Base-by-base conservation (phyloP, 2,113 vertebrate genomes). In the Albula goreensis region DNA sequence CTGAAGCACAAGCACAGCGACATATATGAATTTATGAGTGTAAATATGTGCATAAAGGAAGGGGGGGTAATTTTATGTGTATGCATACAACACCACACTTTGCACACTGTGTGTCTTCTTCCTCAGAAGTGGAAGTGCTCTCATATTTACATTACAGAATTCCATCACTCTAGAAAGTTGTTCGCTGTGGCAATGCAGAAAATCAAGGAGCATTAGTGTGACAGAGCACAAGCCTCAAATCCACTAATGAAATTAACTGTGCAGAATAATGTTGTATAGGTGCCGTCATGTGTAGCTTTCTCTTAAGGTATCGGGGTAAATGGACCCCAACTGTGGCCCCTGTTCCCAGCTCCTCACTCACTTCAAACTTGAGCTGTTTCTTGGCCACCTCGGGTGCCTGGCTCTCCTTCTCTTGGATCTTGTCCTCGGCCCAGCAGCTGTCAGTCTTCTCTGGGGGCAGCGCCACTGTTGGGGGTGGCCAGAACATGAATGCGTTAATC, bases 341-440 rank as follows among this genome's bases (percentile, higher is more conserved):
- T 74, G 70, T 19, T 85, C 92, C 50, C 17, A 78, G 80, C 83
- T 88, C 85, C 90, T 92, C 86, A 94, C 96, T 96, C 92, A 99
- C 98, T 93, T 99, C 98, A 95, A 99, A 99, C 93, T 99, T 98
- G 89, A 99, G 95, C 90, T 97, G 97, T 91, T 99, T 99, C 94
- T 97, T 97, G 87, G 95, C 94, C 89, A 93, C 95, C 5, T 93
- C 91, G 82, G 94, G 93, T 50, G 95, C 93, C n/a, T 97, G 96
- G 48, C 89, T 92, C 84, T 93, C 94, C 90, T 95, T 97, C 89
- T 97, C 96, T 89, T 94, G 94, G 93, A 95, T 97, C 95, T 98
- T 99, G 94, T 97, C 97, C 93, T 98, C 97, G 53, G 94, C 95
- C 89, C 95, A 96, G 91, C 95, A 94, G 90, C 96, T 96, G 85